Base-by-base conservation (phyloP, 1,140 invertebrate genomes). In the Maniola jurtina region DNA sequence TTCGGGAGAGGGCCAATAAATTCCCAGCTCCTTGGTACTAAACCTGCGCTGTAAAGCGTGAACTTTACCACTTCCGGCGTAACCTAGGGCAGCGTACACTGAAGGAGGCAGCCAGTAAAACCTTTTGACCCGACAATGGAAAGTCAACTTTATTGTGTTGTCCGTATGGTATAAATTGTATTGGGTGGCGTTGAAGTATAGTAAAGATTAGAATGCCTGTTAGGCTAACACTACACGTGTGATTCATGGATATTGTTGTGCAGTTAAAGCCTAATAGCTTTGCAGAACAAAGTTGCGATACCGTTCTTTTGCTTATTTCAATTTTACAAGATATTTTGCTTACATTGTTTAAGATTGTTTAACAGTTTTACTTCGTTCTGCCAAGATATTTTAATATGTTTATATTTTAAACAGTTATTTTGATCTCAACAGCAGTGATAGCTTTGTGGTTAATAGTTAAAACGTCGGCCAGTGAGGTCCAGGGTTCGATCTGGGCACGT, bases 241-340 rank as follows among this genome's bases (percentile, higher is more conserved):
- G 69, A 76, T 73, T 72, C 72, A 76, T 69, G 60, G 63, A 74
- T 76, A 76, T 70, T 72, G 64, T 70, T 55, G 55, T 58, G 58
- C 59, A 60, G 50, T 69, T 76, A 69, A 70, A 69, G 69, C 69
- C 68, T 70, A 70, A 70, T 61, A 61, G 62, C 58, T 42, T 38
- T 13, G 35, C 8, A 59, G 56, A 60, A 66, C 64, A 60, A 54
- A 60, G 57, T 50, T 42, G 55, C 42, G 34, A 35, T 33, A 33
- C 36, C 36, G n/a, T 40, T 48, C 42, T 59, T 54, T 60, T 40
- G 38, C 42, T 47, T 56, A 11, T 36, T 14, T 63, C 33, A 35
- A 55, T n/a, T 55, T 55, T 55, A 7, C 3, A 15, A 35, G 13
- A 34, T 55, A 35, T n/a, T 55, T n/a, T 55, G 34, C 33, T 35